These are phyloP conservation scores for Pedetes capensis DNA, from an alignment of 2,113 vertebrate genomes.

Conservation along the genomic window DNA sequence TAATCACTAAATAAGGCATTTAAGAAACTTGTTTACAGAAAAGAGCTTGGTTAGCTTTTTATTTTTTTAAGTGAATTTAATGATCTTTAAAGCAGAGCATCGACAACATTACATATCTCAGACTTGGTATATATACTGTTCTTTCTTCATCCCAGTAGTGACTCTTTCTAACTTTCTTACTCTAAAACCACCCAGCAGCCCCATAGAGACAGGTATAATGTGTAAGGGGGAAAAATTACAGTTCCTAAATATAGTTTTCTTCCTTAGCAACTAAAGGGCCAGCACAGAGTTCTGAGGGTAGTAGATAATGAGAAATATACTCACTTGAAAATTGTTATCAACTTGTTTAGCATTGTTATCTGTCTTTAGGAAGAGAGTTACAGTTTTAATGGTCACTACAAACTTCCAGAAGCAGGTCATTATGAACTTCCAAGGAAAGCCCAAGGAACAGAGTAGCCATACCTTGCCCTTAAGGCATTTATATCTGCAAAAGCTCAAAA, in stretches of 20 bases:
- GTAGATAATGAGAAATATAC: neutral
- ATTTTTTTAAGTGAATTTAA: slow-evolving; percentile 39
- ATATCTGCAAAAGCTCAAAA: neutral
- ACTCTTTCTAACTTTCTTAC: neutral
- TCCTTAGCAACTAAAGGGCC: neutral
- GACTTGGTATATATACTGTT: neutral
- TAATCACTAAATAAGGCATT: slow-evolving; percentile 61
- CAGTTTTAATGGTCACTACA: neutral
- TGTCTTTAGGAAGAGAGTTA: neutral
- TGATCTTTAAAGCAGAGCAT: neutral
- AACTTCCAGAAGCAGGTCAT: neutral
- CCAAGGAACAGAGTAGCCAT: neutral
- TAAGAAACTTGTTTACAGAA: slow-evolving; percentile 49
- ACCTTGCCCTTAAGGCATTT: neutral
- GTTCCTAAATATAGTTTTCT: neutral
- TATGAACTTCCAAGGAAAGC: neutral
- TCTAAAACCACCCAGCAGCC: neutral
- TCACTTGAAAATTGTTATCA: neutral
- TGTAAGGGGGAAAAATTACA: neutral
- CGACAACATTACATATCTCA: neutral
- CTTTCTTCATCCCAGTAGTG: neutral
- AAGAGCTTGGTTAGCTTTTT: slow-evolving; percentile 28
- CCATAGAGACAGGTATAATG: neutral
- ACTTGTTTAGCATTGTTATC: neutral
- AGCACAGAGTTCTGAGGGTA: neutral